phyloP scores from a whole-genome alignment of 2,113 vertebrate genomes.

The Arenaria interpres region DNA sequence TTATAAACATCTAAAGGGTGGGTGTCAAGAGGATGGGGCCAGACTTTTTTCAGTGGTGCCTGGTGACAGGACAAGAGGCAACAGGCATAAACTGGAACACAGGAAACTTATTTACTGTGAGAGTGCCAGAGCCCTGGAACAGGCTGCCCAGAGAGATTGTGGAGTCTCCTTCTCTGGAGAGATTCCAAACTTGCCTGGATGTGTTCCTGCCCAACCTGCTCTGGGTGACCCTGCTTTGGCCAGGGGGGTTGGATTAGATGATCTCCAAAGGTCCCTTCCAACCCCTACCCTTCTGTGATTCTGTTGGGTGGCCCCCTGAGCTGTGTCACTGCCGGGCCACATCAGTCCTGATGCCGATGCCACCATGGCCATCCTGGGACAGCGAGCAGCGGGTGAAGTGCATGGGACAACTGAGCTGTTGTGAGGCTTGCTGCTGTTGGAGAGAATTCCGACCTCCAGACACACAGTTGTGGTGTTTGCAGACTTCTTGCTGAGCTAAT shows the following conservation, averaged over 20 bases:
- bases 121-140: too few species aligned
- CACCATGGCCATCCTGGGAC: rapidly evolving
- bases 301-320: background rate
- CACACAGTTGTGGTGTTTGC: background rate
- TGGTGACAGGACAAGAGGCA: too few species aligned
- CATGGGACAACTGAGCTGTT: background rate
- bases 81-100: too few species aligned
- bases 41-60: too few species aligned
- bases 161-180: background rate
- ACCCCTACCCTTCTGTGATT: background rate
- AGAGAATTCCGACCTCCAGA: background rate
- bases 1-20: too few species aligned
- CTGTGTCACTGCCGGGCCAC: background rate
- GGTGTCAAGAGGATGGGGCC: too few species aligned
- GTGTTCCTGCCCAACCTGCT: background rate
- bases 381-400: background rate
- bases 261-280: background rate
- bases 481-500: background rate
- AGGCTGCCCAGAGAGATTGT: background rate
- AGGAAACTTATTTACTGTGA: too few species aligned
- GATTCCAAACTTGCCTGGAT: background rate
- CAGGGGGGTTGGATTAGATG: background rate
- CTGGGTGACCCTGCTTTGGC: background rate
- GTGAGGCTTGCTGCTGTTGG: background rate
- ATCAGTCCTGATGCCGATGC: rapidly evolving